Evolutionary conservation across 1,140 invertebrate species (phyloP), one percentile per base, ranked within the genome.

Genomic region (Sinella curviseta): DNA sequence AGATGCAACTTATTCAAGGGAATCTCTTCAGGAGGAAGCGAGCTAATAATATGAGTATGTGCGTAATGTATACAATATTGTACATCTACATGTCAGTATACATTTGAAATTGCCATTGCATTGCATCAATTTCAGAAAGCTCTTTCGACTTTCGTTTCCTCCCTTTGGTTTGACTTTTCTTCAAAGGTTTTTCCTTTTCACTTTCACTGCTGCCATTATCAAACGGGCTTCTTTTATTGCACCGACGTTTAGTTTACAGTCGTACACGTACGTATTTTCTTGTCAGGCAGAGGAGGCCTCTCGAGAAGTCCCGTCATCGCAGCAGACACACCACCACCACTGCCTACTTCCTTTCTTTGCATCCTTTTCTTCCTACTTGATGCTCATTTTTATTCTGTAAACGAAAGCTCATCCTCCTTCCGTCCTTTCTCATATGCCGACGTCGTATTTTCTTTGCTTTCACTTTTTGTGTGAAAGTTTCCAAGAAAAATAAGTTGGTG

Each of bases 321-420:
- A 48, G 8, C 20, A 20, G 8, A 48, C 39, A 48, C 20, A 8
- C 39, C 8, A 48, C 39, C 8, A 48, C 39, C 39, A 48, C 39
- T 48, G 20, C n/a, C n/a, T n/a, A n/a, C n/a, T n/a, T n/a, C n/a
- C n/a, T 48, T 48, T 48, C 39, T 12, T 48, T 48, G 8, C 39
- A 48, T n/a, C 3, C 26, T 70, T 70, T 70, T 70, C 31, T 70
- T 70, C 31, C 31, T 70, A 31, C 31, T 70, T 70, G 65, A 70
- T 30, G 65, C 65, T 70, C 65, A 70, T 70, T 70, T 70, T 70
- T 70, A 70, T 70, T 70, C 65, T 70, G 65, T 3, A 31, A 70
- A 33, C 65, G 65, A 70, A 70, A 70, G 65, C 65, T 70, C 65
- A 70, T 70, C 65, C 65, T 70, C 65, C 31, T 70, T 33, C 65